Evolutionary conservation across 2,888 invertebrate genomes (phyloP), one percentile per base, ranked within the genome.

Genomic region (Nomada ruficornis): DNA sequence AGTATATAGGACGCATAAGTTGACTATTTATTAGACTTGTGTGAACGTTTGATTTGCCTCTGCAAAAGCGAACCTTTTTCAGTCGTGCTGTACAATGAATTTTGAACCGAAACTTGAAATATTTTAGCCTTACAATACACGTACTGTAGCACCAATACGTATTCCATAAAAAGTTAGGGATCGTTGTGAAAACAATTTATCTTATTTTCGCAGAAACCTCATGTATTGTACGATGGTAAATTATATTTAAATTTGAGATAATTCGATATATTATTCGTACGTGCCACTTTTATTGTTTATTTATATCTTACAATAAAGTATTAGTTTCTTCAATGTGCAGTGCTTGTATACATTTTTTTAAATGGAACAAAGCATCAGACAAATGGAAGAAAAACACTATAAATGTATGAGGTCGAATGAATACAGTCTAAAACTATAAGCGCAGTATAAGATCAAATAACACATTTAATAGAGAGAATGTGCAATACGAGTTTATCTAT

Each of bases 11-110:
- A 76, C 78, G 67, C 80, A 80, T 86, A 86, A 72, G 85, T 85
- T 85, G 85, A 85, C 87, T 90, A 91, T 91, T 91, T 91, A 91
- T 91, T 89, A 89, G 84, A 90, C 76, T 88, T 88, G 88, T 90
- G 91, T 88, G 89, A 89, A 88, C 85, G 78, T 86, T 86, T 77
- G 20, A 77, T 85, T 84, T 77, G 77, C 64, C 69, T 64, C 76
- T 47, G 57, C 44, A n/a, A 50, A 68, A 62, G 67, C 70, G 62
- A 71, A 70, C 62, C 69, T 82, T 63, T 79, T 88, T 68, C 42
- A 75, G 26, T 69, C 59, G 55, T 83, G 73, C 64, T 65, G 76
- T 74, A 72, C 82, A 83, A 55, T 83, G 86, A 84, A 85, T 84
- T 87, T 86, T 88, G 87, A 67, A 84, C 82, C 83, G 64, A 47